These are phyloP conservation scores for Autographa gamma DNA, from an alignment of 2,888 invertebrate species.

Conservation along the genomic window DNA sequence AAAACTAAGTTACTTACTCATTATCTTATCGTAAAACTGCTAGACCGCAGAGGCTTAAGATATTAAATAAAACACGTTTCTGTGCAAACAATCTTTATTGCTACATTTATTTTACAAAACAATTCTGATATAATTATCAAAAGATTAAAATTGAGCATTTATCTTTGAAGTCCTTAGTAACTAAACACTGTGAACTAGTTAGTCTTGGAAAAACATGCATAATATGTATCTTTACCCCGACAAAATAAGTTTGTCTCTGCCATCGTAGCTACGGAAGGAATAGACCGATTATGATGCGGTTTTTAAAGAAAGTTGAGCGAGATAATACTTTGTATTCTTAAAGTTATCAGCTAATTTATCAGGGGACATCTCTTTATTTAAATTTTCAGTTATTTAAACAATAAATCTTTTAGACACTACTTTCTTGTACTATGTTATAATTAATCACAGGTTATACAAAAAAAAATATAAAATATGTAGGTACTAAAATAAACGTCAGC, in stretches of 20 bases:
- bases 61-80: conserved; percentile 11
- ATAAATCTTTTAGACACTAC: background rate
- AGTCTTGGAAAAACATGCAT: conserved; percentile 1
- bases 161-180: background rate
- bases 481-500: too few species aligned
- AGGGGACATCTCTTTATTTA: too few species aligned
- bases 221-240: background rate
- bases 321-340: too few species aligned
- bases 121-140: conserved; percentile 19
- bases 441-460: background rate
- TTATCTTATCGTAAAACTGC: background rate
- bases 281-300: too few species aligned
- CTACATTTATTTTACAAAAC: conserved; percentile 10
- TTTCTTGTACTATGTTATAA: background rate
- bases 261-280: too few species aligned
- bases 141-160: conserved; percentile 44
- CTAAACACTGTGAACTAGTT: background rate
- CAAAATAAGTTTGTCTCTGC: too few species aligned
- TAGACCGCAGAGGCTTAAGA: background rate
- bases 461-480: background rate
- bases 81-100: conserved; percentile 29
- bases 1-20: background rate
- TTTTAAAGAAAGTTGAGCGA: too few species aligned
- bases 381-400: background rate
- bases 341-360: too few species aligned